phyloP scores from a whole-genome alignment of 2,888 invertebrate genomes.

The Scaptomyza tumidula region DNA sequence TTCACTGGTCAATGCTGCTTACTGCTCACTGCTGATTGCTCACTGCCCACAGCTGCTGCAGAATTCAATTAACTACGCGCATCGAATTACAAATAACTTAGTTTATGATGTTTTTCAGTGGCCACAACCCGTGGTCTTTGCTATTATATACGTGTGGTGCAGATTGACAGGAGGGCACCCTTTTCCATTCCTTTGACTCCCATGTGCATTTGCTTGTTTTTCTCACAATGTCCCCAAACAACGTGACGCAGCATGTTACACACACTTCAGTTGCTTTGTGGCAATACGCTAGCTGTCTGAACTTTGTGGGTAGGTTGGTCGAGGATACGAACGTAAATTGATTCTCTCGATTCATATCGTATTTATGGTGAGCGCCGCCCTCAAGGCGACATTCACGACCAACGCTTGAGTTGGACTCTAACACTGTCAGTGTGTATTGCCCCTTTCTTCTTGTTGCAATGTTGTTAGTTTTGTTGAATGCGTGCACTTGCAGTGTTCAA shows the following conservation, averaged over 20 bases:
- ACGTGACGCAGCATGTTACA: constrained; percentile 41
- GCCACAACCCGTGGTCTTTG: constrained; percentile 17
- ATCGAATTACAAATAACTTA: constrained; percentile 68
- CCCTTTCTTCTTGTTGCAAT: background rate
- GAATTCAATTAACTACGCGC: constrained; percentile 67
- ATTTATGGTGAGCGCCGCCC: constrained; percentile 40
- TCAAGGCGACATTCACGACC: constrained; percentile 17
- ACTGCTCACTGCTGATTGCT: background rate
- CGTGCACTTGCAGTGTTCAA: background rate
- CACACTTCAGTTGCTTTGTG: constrained; percentile 22
- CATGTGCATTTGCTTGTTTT: constrained; percentile 32
- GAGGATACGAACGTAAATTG: constrained; percentile 50
- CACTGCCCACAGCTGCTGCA: constrained; percentile 15
- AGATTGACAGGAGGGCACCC: constrained; percentile 10
- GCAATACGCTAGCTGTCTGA: constrained; percentile 5
- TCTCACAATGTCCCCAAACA: constrained; percentile 37
- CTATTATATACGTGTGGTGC: constrained; percentile 8
- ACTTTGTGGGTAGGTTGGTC: background rate
- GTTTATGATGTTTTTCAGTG: constrained; percentile 45
- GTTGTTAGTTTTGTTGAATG: constrained; percentile 5
- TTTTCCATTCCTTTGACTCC: background rate
- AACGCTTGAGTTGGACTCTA: constrained; percentile 30
- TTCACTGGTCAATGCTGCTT: constrained; percentile 38
- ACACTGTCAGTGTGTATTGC: background rate
- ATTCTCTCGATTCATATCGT: constrained; percentile 65